Percentiles rank a stretch among this genome's conserved stretches.
phyloP scores from a whole-genome alignment of 2,888 invertebrate genomes.

The Teleogryllus oceanicus region DNA sequence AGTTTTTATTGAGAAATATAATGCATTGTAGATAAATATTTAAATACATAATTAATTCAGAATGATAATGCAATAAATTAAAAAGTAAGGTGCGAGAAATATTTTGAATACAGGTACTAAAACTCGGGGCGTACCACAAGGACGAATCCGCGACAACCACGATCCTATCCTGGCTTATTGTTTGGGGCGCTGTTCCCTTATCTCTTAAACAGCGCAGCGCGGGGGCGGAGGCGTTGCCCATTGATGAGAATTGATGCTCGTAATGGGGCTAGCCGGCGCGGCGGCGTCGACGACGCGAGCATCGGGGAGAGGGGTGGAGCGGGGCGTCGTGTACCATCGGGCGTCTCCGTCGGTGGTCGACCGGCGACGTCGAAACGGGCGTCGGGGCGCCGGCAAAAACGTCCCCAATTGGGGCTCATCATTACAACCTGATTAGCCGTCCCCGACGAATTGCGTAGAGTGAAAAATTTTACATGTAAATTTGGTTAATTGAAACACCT shows the following conservation, averaged over 20 bases:
- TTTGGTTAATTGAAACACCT: neutral
- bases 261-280: neutral
- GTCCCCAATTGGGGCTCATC: neutral
- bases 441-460: neutral
- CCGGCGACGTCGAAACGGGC: neutral
- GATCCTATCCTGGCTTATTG: neutral
- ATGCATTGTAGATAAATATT: too few species aligned
- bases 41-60: too few species aligned
- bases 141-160: neutral
- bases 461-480: conserved; percentile 3
- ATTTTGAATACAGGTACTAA: too few species aligned
- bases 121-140: too few species aligned
- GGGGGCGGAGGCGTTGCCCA: neutral
- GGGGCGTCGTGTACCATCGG: neutral
- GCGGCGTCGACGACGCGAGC: neutral
- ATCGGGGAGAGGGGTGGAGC: neutral
- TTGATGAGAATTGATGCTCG: conserved; percentile 11
- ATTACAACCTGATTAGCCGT: conserved; percentile 18
- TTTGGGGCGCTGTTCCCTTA: neutral
- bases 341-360: neutral
- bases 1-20: too few species aligned
- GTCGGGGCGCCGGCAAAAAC: neutral
- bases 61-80: too few species aligned
- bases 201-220: neutral
- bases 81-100: too few species aligned